A percentile compares a stretch with the other conserved stretches of the same genome.
Evolutionary conservation across 2,888 invertebrate genomes (phyloP).

Genomic region (Ormyrus nitidulus): DNA sequence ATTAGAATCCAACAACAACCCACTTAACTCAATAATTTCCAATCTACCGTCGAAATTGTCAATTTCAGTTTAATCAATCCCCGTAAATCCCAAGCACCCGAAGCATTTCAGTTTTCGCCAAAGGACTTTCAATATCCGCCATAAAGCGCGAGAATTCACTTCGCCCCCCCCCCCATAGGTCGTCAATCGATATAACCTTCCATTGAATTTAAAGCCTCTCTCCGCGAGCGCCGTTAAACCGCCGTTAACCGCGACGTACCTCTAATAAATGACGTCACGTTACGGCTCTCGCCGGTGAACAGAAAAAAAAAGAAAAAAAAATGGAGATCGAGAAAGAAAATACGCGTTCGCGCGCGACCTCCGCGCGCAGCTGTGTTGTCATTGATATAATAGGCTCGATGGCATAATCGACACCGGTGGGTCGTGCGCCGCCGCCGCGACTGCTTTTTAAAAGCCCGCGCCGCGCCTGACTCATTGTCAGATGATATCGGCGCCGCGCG

Average conservation of each 20-base stretch:
- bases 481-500: constrained; percentile 19
- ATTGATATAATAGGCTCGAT: constrained; percentile 39
- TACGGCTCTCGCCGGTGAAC: background rate
- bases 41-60: too few relatives aligned
- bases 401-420: constrained; percentile 33
- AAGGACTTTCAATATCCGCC: background rate
- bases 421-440: background rate
- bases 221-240: background rate
- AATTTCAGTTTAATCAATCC: background rate
- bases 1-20: too few relatives aligned
- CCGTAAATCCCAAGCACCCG: background rate
- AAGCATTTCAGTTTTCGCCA: background rate
- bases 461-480: constrained; percentile 35
- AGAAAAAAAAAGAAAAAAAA: background rate
- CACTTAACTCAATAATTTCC: too few relatives aligned
- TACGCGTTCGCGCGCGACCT: too few relatives aligned
- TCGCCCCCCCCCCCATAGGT: background rate
- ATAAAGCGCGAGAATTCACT: background rate
- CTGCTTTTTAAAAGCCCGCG: background rate
- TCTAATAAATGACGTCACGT: constrained; percentile 13
- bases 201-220: constrained; percentile 16
- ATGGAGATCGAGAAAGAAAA: too few relatives aligned
- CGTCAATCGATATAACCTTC: background rate
- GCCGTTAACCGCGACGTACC: too few relatives aligned
- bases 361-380: background rate